Evolutionary conservation across 1,140 invertebrate species (phyloP), one percentile per base, ranked within the genome.

Genomic region (Nixonia krombeini): DNA sequence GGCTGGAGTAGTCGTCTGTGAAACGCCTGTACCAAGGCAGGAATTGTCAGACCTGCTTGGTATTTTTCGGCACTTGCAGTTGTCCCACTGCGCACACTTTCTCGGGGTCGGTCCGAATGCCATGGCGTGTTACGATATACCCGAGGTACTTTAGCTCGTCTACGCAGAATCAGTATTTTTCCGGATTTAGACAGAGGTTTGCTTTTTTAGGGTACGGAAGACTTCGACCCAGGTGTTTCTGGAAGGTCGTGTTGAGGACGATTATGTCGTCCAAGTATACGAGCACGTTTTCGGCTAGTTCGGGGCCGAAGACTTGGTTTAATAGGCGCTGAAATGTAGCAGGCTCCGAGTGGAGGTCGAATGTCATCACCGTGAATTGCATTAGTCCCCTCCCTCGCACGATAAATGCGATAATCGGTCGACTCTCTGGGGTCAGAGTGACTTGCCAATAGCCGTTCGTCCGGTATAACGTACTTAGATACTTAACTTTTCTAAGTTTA

Each of bases 341-440:
- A 10, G 79, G 59, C 1, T 74, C 72, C 56, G 85, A 82, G 16
- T 42, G 56, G 0, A 87, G 67, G 0, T 83, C 84, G 66, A 86
- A 86, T 0, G 83, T 79, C 78, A 86, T 81, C 2, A 77, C 70
- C 12, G 49, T 70, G 52, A 83, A 87, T 26, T 77, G 73, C 52
- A 72, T 85, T 10, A 82, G 55, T 4, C 78, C 49, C n/a, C 15
- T 31, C 13, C 42, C 49, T 5, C 25, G 42, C 0, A 52, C 33
- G 8, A 25, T 26, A 15, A 61, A 61, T 0, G 42, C 49, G 4
- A 42, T 52, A 6, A 61, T 46, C 10, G 40, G 25, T 21, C 21
- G n/a, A 16, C 47, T 41, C 4, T 38, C 28, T 15, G 67, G 21
- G 4, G 55, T 61, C 4, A 85, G 13, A 0, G 67, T 68, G 3